These are phyloP conservation scores for Cettia cetti DNA, from an alignment of 2,113 vertebrate species.

Conservation along the genomic window DNA sequence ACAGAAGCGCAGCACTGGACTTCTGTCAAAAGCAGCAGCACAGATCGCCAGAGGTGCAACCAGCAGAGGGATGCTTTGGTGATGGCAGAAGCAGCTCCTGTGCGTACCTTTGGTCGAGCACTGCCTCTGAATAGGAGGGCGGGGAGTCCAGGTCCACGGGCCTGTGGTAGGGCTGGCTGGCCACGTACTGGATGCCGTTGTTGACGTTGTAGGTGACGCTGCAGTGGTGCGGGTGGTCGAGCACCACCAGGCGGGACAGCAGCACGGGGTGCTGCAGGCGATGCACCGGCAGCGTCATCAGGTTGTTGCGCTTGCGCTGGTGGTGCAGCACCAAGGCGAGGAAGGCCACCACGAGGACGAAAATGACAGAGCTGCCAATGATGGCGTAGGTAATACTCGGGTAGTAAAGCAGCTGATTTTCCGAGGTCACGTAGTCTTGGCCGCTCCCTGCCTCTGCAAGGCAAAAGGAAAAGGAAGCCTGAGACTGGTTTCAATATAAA, in stretches of 20 bases:
- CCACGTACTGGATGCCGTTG: slow-evolving; percentile 87
- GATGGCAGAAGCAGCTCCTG: background rate
- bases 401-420: slow-evolving; percentile 91
- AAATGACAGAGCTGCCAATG: slow-evolving; percentile 93
- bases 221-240: slow-evolving; percentile 85
- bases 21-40: background rate
- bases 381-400: slow-evolving; percentile 95
- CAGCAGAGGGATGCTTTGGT: background rate
- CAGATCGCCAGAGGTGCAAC: background rate
- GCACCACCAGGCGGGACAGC: slow-evolving; percentile 91
- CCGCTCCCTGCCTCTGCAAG: slow-evolving; percentile 82
- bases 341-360: slow-evolving; percentile 91
- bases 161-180: slow-evolving; percentile 78
- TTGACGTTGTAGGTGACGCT: slow-evolving; percentile 83
- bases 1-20: background rate
- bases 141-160: slow-evolving; percentile 82
- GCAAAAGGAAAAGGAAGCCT: background rate
- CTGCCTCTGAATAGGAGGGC: slow-evolving; percentile 92
- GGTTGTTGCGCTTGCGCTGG: slow-evolving; percentile 91
- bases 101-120: slow-evolving; percentile 87
- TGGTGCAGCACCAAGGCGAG: slow-evolving; percentile 92
- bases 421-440: slow-evolving; percentile 89
- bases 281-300: slow-evolving; percentile 87
- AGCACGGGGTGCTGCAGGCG: slow-evolving; percentile 90
- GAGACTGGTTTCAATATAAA: background rate